Conservation (phyloP, 2,113 vertebrate genomes). For the Leptobrachium leishanense region DNA sequence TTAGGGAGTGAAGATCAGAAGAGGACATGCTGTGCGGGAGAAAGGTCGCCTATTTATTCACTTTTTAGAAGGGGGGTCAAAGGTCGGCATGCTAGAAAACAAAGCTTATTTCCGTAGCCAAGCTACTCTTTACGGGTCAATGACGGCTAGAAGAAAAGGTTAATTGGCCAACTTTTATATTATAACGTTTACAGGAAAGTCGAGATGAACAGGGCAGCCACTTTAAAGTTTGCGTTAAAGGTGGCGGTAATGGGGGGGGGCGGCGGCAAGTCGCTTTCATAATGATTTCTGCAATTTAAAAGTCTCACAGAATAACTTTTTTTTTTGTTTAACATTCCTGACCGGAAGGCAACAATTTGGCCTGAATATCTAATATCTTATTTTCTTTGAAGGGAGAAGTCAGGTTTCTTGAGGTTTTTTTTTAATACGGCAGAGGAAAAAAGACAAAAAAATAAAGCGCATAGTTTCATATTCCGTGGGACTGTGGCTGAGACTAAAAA, state of each 20-base stretch:
- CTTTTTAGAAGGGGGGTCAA: neutral
- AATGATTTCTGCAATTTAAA: neutral
- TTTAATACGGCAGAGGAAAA: no score
- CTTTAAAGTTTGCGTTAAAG: neutral
- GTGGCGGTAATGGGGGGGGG: neutral
- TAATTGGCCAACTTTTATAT: neutral
- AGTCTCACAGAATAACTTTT: neutral
- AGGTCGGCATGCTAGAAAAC: neutral
- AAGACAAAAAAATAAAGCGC: neutral
- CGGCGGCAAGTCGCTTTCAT: neutral
- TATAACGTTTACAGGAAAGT: neutral
- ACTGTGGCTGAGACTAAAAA: neutral
- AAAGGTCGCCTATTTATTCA: neutral
- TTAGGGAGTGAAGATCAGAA: slow-evolving; percentile 6
- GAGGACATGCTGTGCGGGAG: neutral
- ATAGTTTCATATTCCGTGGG: neutral
- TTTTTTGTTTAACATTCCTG: no score
- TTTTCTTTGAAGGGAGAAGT: neutral
- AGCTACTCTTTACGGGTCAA: neutral
- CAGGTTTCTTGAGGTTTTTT: neutral
- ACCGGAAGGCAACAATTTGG: neutral
- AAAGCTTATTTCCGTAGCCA: neutral
- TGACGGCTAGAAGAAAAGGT: neutral
- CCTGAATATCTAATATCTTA: neutral
- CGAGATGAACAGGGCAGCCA: slow-evolving; percentile 10